A percentile compares a stretch with the other conserved stretches of the same genome.
Conservation (phyloP, 35 echinoderm and acorn worm genomes). For the Anneissia japonica region DNA sequence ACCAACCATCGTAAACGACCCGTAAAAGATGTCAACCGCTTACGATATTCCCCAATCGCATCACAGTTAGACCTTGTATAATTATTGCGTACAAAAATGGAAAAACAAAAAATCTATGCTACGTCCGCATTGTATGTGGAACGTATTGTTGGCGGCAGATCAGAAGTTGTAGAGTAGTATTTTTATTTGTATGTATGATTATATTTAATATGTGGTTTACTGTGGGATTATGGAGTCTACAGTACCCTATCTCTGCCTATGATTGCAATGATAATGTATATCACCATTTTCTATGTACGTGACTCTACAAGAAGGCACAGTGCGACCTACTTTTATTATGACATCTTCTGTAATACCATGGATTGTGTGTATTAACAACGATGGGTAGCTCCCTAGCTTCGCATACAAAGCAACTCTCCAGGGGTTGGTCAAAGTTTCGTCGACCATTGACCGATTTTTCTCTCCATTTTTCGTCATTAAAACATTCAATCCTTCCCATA, state of each 20-base stretch:
- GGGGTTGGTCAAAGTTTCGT: not conserved
- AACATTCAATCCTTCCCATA: not conserved
- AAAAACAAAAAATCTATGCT: not conserved
- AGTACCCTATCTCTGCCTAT: not conserved
- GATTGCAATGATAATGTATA: not conserved
- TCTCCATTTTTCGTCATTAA: not conserved
- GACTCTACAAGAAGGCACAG: not conserved
- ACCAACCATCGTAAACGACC: not conserved
- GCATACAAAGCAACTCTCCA: not conserved
- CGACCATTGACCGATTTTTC: not conserved
- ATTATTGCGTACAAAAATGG: not conserved
- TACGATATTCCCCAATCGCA: not conserved
- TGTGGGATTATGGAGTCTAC: not conserved
- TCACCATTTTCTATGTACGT: not conserved
- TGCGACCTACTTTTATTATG: not conserved
- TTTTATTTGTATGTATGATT: not conserved
- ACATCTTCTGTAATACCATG: not conserved
- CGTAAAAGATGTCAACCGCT: not conserved
- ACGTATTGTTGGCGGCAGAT: not conserved
- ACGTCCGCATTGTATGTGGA: not conserved
- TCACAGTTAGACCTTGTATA: not conserved
- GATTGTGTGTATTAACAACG: not conserved
- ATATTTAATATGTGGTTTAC: not conserved
- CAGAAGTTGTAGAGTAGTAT: not conserved
- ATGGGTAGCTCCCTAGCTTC: not conserved